A percentile compares a stretch with the other conserved stretches of the same genome.
Conservation (phyloP, 2,888 invertebrate species). For the Chaetogeoica ovagalla region DNA sequence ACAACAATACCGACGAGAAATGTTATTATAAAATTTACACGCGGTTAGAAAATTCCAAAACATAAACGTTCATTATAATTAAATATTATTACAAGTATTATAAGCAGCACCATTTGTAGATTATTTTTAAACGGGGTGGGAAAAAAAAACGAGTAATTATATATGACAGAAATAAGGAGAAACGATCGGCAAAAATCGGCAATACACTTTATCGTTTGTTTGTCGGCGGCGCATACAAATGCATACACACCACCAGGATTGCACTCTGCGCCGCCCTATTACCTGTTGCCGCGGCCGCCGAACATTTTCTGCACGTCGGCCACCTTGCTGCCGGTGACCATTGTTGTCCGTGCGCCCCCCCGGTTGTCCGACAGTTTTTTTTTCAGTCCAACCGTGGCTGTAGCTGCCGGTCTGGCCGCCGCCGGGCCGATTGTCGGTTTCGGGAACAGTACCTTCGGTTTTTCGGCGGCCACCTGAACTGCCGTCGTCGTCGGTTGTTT, state of each 20-base stretch:
- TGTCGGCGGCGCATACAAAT: neutral
- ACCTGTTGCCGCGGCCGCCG: constrained; percentile 5
- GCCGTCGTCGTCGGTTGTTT: neutral
- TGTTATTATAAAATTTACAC: constrained; percentile 6
- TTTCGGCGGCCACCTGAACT: neutral
- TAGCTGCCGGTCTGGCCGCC: neutral
- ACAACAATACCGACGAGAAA: too few species aligned
- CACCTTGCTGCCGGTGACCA: too few species aligned
- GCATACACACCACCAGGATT: neutral
- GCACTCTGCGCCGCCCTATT: too few species aligned
- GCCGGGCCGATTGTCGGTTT: constrained; percentile 16
- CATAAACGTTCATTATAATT: neutral
- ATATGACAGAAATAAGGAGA: neutral
- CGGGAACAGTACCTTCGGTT: constrained; percentile 11
- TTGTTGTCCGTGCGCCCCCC: neutral
- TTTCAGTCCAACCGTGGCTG: constrained; percentile 38
- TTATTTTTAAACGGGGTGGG: neutral
- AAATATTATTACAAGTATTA: neutral
- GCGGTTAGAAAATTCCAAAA: neutral
- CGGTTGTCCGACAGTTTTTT: constrained; percentile 34
- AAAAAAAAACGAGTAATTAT: neutral
- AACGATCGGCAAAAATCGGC: too few species aligned
- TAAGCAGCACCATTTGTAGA: constrained; percentile 24
- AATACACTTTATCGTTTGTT: neutral
- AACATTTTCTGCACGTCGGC: neutral